Conservation (phyloP, 2,888 invertebrate genomes). For the Lasioglossum calceatum region DNA sequence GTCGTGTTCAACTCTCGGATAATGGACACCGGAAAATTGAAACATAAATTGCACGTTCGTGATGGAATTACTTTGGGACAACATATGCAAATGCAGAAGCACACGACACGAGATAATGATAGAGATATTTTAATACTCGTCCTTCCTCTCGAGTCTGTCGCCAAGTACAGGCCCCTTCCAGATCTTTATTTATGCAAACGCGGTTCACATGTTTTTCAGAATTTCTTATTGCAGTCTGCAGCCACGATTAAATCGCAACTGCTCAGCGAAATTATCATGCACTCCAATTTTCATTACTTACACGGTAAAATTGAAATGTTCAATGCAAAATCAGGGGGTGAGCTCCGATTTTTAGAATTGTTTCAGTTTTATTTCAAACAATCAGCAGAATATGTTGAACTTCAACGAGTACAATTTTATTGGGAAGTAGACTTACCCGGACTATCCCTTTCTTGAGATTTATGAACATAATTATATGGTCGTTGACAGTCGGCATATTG, state of each 20-base stretch:
- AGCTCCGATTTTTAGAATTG: neutral
- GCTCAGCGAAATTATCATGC: neutral
- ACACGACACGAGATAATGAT: neutral
- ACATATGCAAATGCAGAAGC: neutral
- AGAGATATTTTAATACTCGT: neutral
- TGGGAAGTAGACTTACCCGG: too few relatives aligned
- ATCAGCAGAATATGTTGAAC: neutral
- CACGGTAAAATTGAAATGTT: too few relatives aligned
- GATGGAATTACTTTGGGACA: neutral
- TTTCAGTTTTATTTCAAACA: neutral
- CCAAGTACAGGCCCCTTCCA: neutral
- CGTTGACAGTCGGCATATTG: neutral
- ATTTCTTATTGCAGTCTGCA: neutral
- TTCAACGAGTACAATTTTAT: too few relatives aligned
- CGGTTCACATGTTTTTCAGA: neutral
- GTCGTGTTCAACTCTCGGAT: neutral
- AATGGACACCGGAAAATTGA: constrained; percentile 3
- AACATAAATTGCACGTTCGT: neutral
- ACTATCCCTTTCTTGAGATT: too few relatives aligned
- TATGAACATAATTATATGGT: too few relatives aligned
- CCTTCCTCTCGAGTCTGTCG: neutral
- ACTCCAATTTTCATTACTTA: neutral
- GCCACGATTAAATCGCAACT: neutral
- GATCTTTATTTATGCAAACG: neutral
- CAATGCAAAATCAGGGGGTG: too few relatives aligned